These are phyloP conservation scores for Eristalis intricaria DNA, from an alignment of 2,888 invertebrate species.

Conservation along the genomic window DNA sequence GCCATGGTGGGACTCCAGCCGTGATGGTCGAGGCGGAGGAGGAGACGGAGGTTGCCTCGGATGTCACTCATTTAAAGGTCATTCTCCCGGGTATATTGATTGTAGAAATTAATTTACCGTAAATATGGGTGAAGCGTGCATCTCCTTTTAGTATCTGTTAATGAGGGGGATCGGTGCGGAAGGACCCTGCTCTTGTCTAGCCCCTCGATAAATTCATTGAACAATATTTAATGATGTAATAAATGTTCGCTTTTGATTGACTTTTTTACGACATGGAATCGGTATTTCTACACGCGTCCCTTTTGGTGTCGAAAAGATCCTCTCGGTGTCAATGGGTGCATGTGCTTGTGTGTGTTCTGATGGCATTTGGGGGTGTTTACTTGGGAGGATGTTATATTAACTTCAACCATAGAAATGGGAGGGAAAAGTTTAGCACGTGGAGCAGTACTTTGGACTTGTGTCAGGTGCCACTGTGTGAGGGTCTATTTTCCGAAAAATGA, in stretches of 20 bases:
- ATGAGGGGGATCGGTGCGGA: not conserved
- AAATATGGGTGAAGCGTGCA: constrained; percentile 39
- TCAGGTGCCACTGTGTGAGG: constrained; percentile 1
- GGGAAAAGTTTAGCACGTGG: constrained; percentile 19
- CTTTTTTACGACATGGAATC: constrained; percentile 23
- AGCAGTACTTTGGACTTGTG: constrained; percentile 11
- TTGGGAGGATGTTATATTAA: not conserved
- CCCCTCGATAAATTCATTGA: constrained; percentile 31
- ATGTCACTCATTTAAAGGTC: constrained; percentile 29
- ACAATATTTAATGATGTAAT: constrained; percentile 39
- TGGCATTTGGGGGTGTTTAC: not conserved
- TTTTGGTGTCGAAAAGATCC: not conserved
- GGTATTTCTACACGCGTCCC: constrained; percentile 16
- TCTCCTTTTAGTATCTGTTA: constrained; percentile 31
- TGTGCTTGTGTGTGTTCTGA: not conserved
- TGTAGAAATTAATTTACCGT: constrained; percentile 45
- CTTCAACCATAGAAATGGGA: constrained; percentile 3
- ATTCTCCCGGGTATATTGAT: constrained; percentile 44
- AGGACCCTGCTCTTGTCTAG: not conserved
- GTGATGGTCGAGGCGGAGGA: too few species aligned
- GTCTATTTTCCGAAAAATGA: constrained; percentile 8
- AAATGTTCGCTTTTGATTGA: constrained; percentile 30
- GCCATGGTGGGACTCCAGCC: not conserved
- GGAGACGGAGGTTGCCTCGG: not conserved
- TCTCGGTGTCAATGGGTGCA: not conserved